phyloP scores from a whole-genome alignment of 1,140 invertebrate species.

The Telenomus remus region DNA sequence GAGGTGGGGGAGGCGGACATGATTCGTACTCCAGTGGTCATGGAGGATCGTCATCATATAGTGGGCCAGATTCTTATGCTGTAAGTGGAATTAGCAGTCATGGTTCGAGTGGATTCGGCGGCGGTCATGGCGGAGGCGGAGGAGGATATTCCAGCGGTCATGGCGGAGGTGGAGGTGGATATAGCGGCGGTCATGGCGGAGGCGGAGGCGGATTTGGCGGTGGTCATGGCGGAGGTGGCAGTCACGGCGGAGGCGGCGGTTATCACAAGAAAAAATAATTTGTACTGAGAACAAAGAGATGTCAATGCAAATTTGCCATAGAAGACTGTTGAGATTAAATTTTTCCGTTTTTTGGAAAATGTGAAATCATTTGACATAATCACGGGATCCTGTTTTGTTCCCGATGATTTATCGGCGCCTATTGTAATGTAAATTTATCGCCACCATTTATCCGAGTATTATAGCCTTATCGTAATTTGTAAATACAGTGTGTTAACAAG shows the following conservation, averaged over 20 bases:
- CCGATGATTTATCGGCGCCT: slow-evolving; percentile 1
- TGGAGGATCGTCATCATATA: slow-evolving; percentile 26
- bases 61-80: slow-evolving; percentile 39
- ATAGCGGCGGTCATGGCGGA: background rate
- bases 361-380: no score
- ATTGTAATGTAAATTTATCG: slow-evolving; percentile 28
- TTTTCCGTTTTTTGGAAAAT: slow-evolving; percentile 21
- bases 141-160: slow-evolving; percentile 41
- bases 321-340: slow-evolving; percentile 22
- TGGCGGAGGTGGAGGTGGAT: slow-evolving; percentile 23
- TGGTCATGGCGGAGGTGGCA: no score
- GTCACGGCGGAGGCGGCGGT: slow-evolving; percentile 3
- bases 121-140: slow-evolving; percentile 7
- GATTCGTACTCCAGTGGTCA: slow-evolving; percentile 36
- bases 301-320: background rate
- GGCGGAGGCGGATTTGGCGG: no score
- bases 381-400: no score
- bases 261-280: background rate
- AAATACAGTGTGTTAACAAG: slow-evolving; percentile 26
- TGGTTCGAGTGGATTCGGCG: slow-evolving; percentile 4
- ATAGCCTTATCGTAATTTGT: slow-evolving; percentile 32
- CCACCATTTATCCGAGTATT: slow-evolving; percentile 19
- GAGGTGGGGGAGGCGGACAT: slow-evolving; percentile 23
- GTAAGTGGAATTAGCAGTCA: slow-evolving; percentile 17
- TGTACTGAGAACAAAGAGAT: background rate